Evolutionary conservation across 2,797 vertebrate genomes (phyloP), one percentile per base, ranked within the genome.

Genomic region (Champsocephalus gunnari): DNA sequence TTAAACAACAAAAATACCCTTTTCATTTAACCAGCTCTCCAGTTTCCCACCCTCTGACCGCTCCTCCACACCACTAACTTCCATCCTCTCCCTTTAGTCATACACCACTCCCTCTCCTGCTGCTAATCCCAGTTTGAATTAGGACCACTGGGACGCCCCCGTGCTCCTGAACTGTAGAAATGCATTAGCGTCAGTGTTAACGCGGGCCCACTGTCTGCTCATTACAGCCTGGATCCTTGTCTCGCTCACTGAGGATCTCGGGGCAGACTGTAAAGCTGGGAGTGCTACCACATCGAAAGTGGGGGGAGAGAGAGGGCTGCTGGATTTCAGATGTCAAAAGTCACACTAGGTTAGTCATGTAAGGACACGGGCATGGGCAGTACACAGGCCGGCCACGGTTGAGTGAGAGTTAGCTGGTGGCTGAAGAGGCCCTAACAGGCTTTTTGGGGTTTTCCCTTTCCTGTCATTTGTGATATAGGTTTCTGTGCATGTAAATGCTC

Each of bases 111-210:
- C 51, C 56, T 38, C 62, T 70, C 71, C 69, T 70, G 72, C 75
- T 56, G 53, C 79, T 85, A 75, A 84, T 85, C 82, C 78, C 77
- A 34, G 14, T 82, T 84, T 87, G 84, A 90, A 89, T 89, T 82
- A 83, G 82, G 75, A 86, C 81, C 80, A 72, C n/a, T 21, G 74
- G 77, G 71, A 81, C 7, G 43, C 14, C 9, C 4, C 66, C 16
- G 7, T 58, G 63, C 81, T 86, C 77, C 87, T 68, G 76, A 83
- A 79, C 82, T 82, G 90, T 84, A 86, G 57, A 76, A 89, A 89
- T 83, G 81, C 79, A 90, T 93, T 92, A 87, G 81, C 64, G 11
- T 88, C 90, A 79, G 78, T 73, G 77, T 86, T 85, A 91, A 85
- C 10, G 44, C 17, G n/a, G 19, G 73, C 74, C 75, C 63, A 73